Percentiles rank a stretch among this genome's conserved stretches.
Conservation (phyloP, 1,140 invertebrate species). For the Megathymus violae region DNA sequence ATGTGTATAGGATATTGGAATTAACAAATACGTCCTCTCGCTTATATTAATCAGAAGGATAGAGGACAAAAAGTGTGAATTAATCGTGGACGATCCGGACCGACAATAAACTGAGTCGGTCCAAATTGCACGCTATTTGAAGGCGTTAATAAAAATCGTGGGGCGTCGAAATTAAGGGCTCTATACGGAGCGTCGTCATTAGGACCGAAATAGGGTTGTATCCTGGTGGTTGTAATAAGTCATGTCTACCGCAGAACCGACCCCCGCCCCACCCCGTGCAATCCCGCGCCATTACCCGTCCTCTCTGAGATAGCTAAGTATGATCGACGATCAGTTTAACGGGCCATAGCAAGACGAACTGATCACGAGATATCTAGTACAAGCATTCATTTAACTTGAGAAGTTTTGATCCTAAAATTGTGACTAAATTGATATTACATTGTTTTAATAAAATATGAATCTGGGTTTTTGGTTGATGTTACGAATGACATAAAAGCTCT, state of each 20-base stretch:
- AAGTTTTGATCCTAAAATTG: too few species aligned
- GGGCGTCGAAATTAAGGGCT: constrained; percentile 79
- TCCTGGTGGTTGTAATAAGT: constrained; percentile 78
- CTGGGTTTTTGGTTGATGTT: too few species aligned
- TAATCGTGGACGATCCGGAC: constrained; percentile 46
- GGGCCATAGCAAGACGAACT: constrained; percentile 56
- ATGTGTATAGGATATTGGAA: background rate
- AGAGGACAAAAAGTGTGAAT: constrained; percentile 46
- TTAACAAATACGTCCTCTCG: constrained; percentile 17
- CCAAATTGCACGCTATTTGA: constrained; percentile 70
- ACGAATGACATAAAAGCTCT: too few species aligned
- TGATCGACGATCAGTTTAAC: constrained; percentile 74
- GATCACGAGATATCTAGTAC: constrained; percentile 36
- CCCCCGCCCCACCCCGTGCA: constrained; percentile 42
- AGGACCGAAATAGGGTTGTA: constrained; percentile 79
- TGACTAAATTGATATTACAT: too few species aligned
- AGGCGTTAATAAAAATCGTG: constrained; percentile 79
- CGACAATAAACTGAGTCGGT: constrained; percentile 61
- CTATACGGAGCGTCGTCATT: constrained; percentile 76
- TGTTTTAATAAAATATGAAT: too few species aligned
- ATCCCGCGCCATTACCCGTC: constrained; percentile 56
- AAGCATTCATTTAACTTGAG: constrained; percentile 16
- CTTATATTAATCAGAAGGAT: constrained; percentile 33
- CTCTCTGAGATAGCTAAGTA: constrained; percentile 69
- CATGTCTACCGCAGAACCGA: constrained; percentile 75